Evolutionary conservation across 2,797 vertebrate genomes (phyloP), one percentile per base, ranked within the genome.

Genomic region (Leptoclinus maculatus): DNA sequence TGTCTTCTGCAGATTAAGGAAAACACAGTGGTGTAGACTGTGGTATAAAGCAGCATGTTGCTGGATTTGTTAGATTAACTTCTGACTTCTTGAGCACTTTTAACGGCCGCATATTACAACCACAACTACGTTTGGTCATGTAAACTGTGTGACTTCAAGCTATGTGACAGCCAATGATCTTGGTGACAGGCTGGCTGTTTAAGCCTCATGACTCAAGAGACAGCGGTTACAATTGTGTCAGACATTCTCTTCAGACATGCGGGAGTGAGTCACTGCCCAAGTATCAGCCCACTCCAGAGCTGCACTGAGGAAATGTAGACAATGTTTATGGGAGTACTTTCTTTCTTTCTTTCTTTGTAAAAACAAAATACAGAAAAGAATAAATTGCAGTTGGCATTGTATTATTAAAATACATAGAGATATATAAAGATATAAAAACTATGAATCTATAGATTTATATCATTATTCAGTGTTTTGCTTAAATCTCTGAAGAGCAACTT

Each of bases 121-220:
- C 87, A 32, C 75, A 80, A 36, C 62, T 56, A 19, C 73, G 39
- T 34, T 41, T 7, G 71, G 80, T 84, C 59, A 19, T 83, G 79
- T 81, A 76, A 86, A 80, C 29, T 9, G 23, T 78, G 79, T 84
- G 85, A 84, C 71, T 71, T 66, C 21, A n/a, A 83, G 53, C 56
- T 71, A 21, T 71, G 75, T 62, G 79, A 84, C 70, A 76, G 34
- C 66, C 74, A 77, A 6, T 49, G 70, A 76, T 70, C 62, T 73
- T 49, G 67, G 80, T 25, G 56, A 78, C 79, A 72, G 60, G 65
- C 47, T 1, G 47, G 7, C 29, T 63, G 67, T 38, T 71, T 7
- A 29, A 57, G 17, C 74, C 76, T 83, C 71, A 70, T 85, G 87
- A 87, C 39, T 65, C 65, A 72, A 45, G 11, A 64, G 62, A 70